Evolutionary conservation across 1,140 invertebrate genomes (phyloP).

Genomic region (Varroa destructor): DNA sequence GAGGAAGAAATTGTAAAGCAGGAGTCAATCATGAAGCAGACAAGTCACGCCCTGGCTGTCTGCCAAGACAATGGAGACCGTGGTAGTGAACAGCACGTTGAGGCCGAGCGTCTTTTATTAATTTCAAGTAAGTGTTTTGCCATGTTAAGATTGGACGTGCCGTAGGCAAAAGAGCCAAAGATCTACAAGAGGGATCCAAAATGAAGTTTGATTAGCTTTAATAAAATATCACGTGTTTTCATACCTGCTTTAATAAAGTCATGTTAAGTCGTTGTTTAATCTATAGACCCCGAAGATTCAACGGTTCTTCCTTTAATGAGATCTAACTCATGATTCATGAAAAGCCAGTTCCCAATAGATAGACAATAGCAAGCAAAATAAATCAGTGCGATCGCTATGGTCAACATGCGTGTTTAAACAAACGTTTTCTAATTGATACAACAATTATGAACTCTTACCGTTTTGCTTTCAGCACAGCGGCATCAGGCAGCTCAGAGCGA

Average conservation of each 20-base stretch:
- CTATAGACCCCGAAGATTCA: too few relatives aligned
- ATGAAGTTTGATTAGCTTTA: too few relatives aligned
- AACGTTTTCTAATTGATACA: not conserved
- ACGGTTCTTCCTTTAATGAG: too few relatives aligned
- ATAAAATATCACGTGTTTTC: too few relatives aligned
- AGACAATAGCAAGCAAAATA: too few relatives aligned
- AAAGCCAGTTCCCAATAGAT: too few relatives aligned
- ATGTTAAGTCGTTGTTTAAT: too few relatives aligned
- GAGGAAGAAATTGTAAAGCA: constrained; percentile 16
- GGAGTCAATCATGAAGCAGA: constrained; percentile 24
- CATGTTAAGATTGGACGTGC: too few relatives aligned
- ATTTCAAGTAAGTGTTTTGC: constrained; percentile 14
- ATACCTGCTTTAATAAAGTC: too few relatives aligned
- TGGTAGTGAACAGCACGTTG: constrained; percentile 20
- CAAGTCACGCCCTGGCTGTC: constrained; percentile 10
- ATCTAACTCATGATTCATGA: too few relatives aligned
- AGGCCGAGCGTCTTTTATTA: constrained; percentile 19
- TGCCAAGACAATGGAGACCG: constrained; percentile 18
- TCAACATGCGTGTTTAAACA: not conserved
- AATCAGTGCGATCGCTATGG: not conserved
- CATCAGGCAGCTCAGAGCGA: constrained; percentile 20
- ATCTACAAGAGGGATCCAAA: too few relatives aligned
- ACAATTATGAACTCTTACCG: not conserved
- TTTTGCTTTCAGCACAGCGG: constrained; percentile 17
- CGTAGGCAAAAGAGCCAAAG: too few relatives aligned